Base-by-base conservation (phyloP, 2,113 vertebrate species). In the Semnornis frantzii region DNA sequence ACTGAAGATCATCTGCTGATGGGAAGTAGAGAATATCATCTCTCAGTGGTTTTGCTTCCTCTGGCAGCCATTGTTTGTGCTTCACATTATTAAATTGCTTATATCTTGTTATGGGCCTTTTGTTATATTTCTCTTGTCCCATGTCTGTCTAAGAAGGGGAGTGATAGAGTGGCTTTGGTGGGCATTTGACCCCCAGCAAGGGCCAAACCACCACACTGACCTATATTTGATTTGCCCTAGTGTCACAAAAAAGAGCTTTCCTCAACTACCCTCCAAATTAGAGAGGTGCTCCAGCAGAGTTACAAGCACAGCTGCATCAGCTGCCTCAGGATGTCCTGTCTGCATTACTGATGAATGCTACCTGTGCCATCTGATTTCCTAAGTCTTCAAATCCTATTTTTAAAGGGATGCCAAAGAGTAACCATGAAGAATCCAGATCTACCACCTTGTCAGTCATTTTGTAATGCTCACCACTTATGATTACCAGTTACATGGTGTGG, bases 401-500 rank as follows among this genome's bases (percentile, higher is more conserved):
- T 0, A 25, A 89, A 70, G 70, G 5, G 4, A 33, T 48, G 8
- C 4, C 16, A 48, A 73, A 34, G 37, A 31, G 3, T 37, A 12
- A 14, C 12, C 3, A 3, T 63, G 33, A 52, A 63, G 21, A 80
- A 34, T 54, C 5, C 21, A 71, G 12, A 7, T 30, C 19, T 70
- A 27, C 12, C 65, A 52, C 10, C 8, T 50, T 12, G 8, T 54
- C 7, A 8, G 7, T 24, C 33, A 3, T 2, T 5, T 76, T 73
- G 42, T 57, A 23, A 15, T 4, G 6, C 21, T 30, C 17, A 33
- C 19, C 7, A 27, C 21, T 48, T 25, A 52, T 21, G 20, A 46
- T 21, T 19, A 13, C 11, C 18, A 33, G 0, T 55, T 63, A n/a
- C 5, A 19, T 1, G 1, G 3, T 3, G 2, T n/a, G 12, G 5